Evolutionary conservation across 2,888 invertebrate genomes (phyloP).

Genomic region (Pelosia muscerda): DNA sequence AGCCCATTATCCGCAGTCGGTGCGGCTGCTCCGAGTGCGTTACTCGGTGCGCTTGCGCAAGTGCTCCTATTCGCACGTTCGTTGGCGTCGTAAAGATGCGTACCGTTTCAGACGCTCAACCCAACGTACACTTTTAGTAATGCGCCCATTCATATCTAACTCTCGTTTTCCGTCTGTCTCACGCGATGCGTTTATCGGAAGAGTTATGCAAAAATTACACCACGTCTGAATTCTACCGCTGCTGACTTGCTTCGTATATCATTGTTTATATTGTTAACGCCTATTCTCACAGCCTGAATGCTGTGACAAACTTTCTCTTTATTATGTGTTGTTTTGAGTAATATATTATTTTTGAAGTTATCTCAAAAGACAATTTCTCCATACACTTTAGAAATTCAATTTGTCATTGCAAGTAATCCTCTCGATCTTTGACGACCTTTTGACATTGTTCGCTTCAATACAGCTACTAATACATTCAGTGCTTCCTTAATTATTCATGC

Average conservation of each 20-base stretch:
- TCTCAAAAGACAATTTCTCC: conserved; percentile 4
- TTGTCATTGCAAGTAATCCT: background rate
- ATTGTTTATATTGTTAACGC: conserved; percentile 59
- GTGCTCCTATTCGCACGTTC: conserved; percentile 77
- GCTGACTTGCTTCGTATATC: conserved; percentile 45
- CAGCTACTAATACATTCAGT: background rate
- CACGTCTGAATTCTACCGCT: conserved; percentile 46
- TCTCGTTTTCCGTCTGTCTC: conserved; percentile 60
- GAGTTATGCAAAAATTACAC: conserved; percentile 75
- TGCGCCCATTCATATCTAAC: conserved; percentile 48
- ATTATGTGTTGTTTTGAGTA: conserved; percentile 25
- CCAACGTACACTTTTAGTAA: conserved; percentile 42
- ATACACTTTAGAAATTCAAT: conserved; percentile 1
- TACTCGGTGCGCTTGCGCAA: conserved; percentile 73
- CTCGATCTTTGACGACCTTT: conserved; percentile 4
- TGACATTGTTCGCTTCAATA: background rate
- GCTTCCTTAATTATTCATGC: background rate
- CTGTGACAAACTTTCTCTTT: conserved; percentile 56
- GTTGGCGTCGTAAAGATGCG: conserved; percentile 50
- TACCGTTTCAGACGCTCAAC: conserved; percentile 54
- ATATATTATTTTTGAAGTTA: conserved; percentile 6
- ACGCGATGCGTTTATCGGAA: conserved; percentile 52
- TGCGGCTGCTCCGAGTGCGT: conserved; percentile 43
- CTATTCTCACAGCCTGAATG: conserved; percentile 61
- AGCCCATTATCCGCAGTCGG: conserved; percentile 55